Evolutionary conservation across 1,140 invertebrate genomes (phyloP).

Genomic region (Drosophila nigrodunni): DNA sequence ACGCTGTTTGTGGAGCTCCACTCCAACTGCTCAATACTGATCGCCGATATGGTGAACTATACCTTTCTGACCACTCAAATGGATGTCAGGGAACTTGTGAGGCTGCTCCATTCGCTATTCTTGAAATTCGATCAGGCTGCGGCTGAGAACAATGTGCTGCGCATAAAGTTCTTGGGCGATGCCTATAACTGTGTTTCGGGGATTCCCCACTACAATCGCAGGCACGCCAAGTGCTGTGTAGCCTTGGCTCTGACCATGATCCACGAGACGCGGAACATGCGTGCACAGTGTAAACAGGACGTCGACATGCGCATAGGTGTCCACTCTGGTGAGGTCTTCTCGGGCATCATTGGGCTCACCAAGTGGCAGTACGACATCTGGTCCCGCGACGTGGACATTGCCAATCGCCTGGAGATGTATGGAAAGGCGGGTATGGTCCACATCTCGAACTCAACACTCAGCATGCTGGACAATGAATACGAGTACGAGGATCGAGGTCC

Average conservation of each 20-base stretch:
- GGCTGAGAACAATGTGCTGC: conserved; percentile 89
- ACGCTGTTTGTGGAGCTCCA: conserved; percentile 94
- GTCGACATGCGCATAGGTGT: conserved; percentile 98
- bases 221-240: conserved; percentile 94
- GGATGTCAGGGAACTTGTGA: conserved; percentile 91
- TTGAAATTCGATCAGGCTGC: conserved; percentile 96
- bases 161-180: conserved; percentile 96
- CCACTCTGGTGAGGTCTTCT: conserved; percentile 95
- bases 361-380: conserved; percentile 99
- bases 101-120: conserved; percentile 96
- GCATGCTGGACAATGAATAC: conserved; percentile 87
- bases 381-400: conserved; percentile 97
- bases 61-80: conserved; percentile 93
- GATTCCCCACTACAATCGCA: conserved; percentile 88
- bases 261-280: conserved; percentile 91
- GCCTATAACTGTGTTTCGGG: conserved; percentile 96
- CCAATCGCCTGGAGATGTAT: conserved; percentile 96
- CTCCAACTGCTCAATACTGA: conserved; percentile 95
- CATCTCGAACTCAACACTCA: conserved; percentile 91
- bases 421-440: conserved; percentile 95
- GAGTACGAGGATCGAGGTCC: conserved; percentile 86
- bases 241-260: conserved; percentile 95
- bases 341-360: conserved; percentile 94
- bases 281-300: conserved; percentile 89
- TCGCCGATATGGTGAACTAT: conserved; percentile 98